A percentile compares a stretch with the other conserved stretches of the same genome.
These are phyloP conservation scores for Clamator glandarius DNA, from an alignment of 2,797 vertebrate species.

Conservation along the genomic window DNA sequence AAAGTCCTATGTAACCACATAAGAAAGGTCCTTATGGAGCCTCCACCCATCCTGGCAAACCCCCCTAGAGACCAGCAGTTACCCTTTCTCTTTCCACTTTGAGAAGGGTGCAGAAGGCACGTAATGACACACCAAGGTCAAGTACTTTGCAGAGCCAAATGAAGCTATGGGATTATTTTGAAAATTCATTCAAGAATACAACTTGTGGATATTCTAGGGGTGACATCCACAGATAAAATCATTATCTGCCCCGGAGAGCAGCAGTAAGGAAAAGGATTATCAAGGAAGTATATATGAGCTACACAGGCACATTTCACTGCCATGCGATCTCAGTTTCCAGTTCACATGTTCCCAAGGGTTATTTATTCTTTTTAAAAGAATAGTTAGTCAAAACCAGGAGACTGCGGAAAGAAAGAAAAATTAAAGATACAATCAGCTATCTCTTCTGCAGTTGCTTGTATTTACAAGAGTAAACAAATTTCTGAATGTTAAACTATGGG, in stretches of 20 bases:
- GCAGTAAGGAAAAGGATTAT: constrained; percentile 55
- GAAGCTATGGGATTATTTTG: constrained; percentile 37
- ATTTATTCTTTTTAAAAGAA: constrained; percentile 61
- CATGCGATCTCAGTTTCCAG: constrained; percentile 47
- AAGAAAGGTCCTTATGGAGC: neutral
- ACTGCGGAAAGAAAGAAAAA: constrained; percentile 34
- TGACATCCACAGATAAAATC: constrained; percentile 59
- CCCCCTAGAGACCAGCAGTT: neutral
- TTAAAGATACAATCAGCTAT: constrained; percentile 50
- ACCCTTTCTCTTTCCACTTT: neutral
- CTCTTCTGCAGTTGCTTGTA: constrained; percentile 34
- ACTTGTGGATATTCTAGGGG: constrained; percentile 45
- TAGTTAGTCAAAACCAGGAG: constrained; percentile 48
- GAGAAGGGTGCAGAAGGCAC: neutral
- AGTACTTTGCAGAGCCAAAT: constrained; percentile 28
- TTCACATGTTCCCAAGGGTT: constrained; percentile 57
- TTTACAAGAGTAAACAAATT: constrained; percentile 33
- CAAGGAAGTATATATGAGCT: constrained; percentile 27
- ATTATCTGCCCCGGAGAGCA: constrained; percentile 51
- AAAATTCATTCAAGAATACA: constrained; percentile 49
- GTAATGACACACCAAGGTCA: constrained; percentile 53
- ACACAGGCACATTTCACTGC: constrained; percentile 36
- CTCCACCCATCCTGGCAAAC: neutral
- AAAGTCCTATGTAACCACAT: neutral
- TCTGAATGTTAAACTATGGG: constrained; percentile 12